Evolutionary conservation across 2,113 vertebrate genomes (phyloP).

Genomic region (Terrapene triunguis): DNA sequence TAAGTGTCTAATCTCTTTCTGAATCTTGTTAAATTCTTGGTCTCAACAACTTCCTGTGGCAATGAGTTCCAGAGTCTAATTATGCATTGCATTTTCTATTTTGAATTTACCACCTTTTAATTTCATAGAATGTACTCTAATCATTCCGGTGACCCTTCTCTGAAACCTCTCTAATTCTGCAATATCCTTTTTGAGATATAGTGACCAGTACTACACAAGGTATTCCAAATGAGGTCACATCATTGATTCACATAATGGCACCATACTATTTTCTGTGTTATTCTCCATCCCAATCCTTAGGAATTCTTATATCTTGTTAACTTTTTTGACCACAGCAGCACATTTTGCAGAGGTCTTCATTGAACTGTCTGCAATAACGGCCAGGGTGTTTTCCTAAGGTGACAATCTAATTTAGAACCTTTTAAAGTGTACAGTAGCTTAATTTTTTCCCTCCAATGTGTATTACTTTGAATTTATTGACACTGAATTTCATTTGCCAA

Average conservation of each 20-base stretch:
- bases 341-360: neutral
- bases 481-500: neutral
- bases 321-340: neutral
- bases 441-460: neutral
- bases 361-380: accelerated
- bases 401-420: neutral
- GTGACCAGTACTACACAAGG: neutral
- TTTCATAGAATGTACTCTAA: neutral
- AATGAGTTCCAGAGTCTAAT: neutral
- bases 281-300: neutral
- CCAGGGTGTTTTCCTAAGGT: neutral
- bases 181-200: neutral
- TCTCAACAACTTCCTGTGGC: neutral
- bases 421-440: too few species aligned
- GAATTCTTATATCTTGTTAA: neutral
- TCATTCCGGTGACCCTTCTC: neutral
- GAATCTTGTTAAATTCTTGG: neutral
- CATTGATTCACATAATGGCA: neutral
- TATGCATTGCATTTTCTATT: too few species aligned
- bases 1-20: neutral
- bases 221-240: neutral
- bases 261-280: accelerated
- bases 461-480: neutral
- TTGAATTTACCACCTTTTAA: too few species aligned
- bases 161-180: neutral